phyloP scores from a whole-genome alignment of 2,888 invertebrate genomes.

The Agriopis leucophaearia region DNA sequence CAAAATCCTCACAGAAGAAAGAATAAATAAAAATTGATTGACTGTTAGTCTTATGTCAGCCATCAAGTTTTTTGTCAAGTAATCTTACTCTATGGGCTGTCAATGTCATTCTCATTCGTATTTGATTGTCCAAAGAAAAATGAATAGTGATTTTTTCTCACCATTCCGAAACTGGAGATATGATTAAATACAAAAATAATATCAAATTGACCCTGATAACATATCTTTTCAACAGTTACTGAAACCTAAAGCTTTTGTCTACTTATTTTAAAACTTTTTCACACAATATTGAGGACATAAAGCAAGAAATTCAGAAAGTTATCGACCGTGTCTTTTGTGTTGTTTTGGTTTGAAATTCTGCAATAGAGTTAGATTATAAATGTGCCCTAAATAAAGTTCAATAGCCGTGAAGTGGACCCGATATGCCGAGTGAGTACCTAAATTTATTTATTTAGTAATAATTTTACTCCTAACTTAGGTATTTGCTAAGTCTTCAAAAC shows the following conservation, averaged over 20 bases:
- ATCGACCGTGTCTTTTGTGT: conserved; percentile 37
- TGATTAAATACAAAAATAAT: not conserved
- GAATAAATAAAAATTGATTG: too few species aligned
- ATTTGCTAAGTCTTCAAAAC: not conserved
- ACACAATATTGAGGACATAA: not conserved
- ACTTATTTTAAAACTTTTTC: not conserved
- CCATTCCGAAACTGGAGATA: not conserved
- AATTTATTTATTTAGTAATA: conserved; percentile 16
- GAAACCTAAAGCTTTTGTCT: not conserved
- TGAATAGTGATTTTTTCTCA: not conserved
- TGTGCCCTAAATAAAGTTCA: conserved; percentile 70
- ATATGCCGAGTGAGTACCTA: conserved; percentile 50
- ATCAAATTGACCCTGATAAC: conserved; percentile 1
- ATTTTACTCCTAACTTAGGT: not conserved
- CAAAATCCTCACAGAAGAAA: too few species aligned
- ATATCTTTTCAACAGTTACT: not conserved
- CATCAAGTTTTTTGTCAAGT: too few species aligned
- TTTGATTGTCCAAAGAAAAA: not conserved
- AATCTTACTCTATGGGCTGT: too few species aligned
- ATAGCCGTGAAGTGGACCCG: conserved; percentile 52
- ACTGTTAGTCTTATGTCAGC: too few species aligned
- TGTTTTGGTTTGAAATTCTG: conserved; percentile 51
- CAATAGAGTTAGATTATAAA: conserved; percentile 52
- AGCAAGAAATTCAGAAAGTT: conserved; percentile 16
- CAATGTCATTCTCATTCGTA: too few species aligned